These are phyloP conservation scores for Phalanger gymnotis DNA, from an alignment of 2,797 vertebrate species.

Conservation along the genomic window DNA sequence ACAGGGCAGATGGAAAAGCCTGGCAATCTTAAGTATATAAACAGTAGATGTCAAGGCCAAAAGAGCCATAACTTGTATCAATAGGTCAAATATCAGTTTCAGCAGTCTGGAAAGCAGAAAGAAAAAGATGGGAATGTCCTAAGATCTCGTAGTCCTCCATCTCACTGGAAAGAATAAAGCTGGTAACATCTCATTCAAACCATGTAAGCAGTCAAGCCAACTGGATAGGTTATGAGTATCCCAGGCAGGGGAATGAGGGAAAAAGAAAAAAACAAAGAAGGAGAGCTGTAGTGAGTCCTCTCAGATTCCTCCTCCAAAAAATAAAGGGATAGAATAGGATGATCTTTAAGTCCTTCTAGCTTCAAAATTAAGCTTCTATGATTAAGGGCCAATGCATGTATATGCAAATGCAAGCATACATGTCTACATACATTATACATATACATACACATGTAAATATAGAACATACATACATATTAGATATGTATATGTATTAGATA, in stretches of 20 bases:
- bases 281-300: neutral
- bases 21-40: neutral
- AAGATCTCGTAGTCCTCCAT: neutral
- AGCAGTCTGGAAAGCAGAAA: neutral
- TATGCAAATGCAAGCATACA: neutral
- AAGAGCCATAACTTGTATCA: neutral
- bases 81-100: neutral
- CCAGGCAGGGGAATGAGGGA: neutral
- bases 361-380: neutral
- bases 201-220: neutral
- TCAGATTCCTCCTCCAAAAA: neutral
- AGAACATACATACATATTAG: neutral
- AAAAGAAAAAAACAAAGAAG: neutral
- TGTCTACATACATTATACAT: neutral
- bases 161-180: neutral
- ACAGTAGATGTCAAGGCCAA: neutral
- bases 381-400: neutral
- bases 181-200: neutral
- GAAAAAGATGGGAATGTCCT: neutral
- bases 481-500: neutral
- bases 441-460: neutral
- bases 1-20: neutral
- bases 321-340: neutral
- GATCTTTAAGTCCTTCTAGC: neutral
- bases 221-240: neutral